phyloP scores from a whole-genome alignment of 2,888 invertebrate species.

The Xestia xanthographa region DNA sequence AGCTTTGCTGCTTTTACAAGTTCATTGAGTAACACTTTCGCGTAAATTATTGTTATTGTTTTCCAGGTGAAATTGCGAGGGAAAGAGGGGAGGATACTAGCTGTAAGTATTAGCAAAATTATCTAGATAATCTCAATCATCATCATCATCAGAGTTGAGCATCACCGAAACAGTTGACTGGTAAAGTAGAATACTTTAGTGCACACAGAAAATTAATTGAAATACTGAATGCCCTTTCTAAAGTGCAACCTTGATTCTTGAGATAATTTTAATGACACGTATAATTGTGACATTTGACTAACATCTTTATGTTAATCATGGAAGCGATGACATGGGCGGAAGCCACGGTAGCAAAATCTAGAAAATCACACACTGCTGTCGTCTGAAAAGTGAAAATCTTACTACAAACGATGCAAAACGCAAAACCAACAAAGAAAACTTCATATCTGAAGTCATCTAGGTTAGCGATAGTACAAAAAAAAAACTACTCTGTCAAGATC shows the following conservation, averaged over 20 bases:
- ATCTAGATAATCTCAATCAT: background rate
- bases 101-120: constrained; percentile 91
- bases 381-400: background rate
- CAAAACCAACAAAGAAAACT: background rate
- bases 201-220: too few relatives aligned
- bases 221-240: background rate
- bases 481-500: background rate
- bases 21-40: constrained; percentile 38
- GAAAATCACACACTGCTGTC: background rate
- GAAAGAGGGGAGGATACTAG: constrained; percentile 94
- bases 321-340: background rate
- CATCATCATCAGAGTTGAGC: constrained; percentile 8
- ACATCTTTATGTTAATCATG: background rate
- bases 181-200: background rate
- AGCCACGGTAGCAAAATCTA: background rate
- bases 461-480: constrained; percentile 1
- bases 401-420: background rate
- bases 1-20: constrained; percentile 46
- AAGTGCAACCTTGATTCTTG: background rate
- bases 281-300: background rate
- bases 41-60: constrained; percentile 68
- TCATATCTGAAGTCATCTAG: background rate
- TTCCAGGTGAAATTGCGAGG: constrained; percentile 94
- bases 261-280: background rate
- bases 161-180: background rate